A percentile compares a stretch with the other conserved stretches of the same genome.
phyloP scores from a whole-genome alignment of 2,797 vertebrate species.

The Euphonia xanthogaster region DNA sequence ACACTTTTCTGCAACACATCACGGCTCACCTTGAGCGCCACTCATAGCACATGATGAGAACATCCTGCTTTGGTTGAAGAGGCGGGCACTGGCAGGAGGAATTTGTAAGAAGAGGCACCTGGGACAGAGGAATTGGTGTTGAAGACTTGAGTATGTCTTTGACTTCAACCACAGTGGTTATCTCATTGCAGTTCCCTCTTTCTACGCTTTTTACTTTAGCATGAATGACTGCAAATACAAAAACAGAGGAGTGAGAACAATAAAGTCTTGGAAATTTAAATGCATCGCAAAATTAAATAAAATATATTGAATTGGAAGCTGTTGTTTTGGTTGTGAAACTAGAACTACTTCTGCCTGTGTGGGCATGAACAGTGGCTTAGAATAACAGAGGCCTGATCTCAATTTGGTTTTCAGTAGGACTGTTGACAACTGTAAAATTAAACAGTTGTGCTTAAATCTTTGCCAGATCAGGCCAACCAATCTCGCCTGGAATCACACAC shows the following conservation, averaged over 20 bases:
- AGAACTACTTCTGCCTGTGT: constrained; percentile 1
- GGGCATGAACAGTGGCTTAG: background rate
- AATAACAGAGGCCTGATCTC: background rate
- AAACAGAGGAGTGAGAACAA: background rate
- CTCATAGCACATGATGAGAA: constrained; percentile 85
- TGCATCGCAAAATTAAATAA: background rate
- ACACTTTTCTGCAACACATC: background rate
- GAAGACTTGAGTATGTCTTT: constrained; percentile 80
- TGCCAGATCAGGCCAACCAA: background rate
- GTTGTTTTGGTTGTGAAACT: background rate
- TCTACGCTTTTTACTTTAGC: constrained; percentile 81
- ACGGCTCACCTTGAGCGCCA: constrained; percentile 77
- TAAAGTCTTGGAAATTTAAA: background rate
- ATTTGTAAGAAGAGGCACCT: constrained; percentile 81
- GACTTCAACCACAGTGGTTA: constrained; percentile 81
- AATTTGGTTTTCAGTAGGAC: background rate
- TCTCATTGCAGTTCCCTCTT: constrained; percentile 79
- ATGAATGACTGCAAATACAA: constrained; percentile 76
- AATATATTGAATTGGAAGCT: background rate
- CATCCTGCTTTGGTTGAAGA: constrained; percentile 79
- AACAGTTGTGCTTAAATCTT: background rate
- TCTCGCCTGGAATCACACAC: background rate
- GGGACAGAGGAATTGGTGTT: constrained; percentile 70
- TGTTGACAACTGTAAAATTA: constrained; percentile 38
- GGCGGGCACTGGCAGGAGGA: constrained; percentile 83